These are phyloP conservation scores for Murina feae DNA, from an alignment of 2,113 vertebrate species.

Conservation along the genomic window DNA sequence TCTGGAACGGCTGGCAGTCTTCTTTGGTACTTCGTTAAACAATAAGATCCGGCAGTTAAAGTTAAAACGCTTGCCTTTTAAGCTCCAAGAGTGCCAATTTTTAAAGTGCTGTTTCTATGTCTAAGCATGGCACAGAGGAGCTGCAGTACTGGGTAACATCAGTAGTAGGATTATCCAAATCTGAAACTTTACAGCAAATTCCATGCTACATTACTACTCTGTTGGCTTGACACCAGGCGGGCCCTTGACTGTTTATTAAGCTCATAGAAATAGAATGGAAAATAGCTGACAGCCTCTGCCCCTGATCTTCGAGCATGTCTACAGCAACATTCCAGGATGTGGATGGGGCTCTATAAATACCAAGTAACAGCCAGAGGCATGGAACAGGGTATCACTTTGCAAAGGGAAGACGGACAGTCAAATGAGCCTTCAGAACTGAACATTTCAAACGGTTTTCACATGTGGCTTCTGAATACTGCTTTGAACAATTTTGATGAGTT, in stretches of 20 bases:
- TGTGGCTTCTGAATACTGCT: conserved; percentile 60
- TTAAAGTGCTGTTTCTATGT: conserved; percentile 29
- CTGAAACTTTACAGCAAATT: conserved; percentile 54
- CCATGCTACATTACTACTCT: conserved; percentile 45
- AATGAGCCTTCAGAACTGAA: conserved; percentile 56
- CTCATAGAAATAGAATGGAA: conserved; percentile 61
- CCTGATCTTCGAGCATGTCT: conserved; percentile 18
- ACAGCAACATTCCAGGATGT: conserved; percentile 3
- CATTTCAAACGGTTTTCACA: conserved; percentile 63
- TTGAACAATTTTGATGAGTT: conserved; percentile 51
- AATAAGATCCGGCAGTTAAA: background rate
- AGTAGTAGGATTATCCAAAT: conserved; percentile 33
- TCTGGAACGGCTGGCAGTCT: background rate
- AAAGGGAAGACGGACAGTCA: conserved; percentile 62
- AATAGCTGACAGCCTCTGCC: conserved; percentile 41
- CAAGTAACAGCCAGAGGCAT: conserved; percentile 59
- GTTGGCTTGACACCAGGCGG: conserved; percentile 37
- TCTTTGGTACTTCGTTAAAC: background rate
- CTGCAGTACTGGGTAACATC: conserved; percentile 37
- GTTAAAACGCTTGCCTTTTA: background rate
- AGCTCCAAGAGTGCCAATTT: conserved; percentile 1
- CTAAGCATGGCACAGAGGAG: background rate
- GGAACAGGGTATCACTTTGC: conserved; percentile 53
- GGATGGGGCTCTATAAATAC: conserved; percentile 54
- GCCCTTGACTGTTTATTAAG: conserved; percentile 53